Evolutionary conservation across 2,888 invertebrate genomes (phyloP).

Genomic region (Branchipolynoe longqiensis): DNA sequence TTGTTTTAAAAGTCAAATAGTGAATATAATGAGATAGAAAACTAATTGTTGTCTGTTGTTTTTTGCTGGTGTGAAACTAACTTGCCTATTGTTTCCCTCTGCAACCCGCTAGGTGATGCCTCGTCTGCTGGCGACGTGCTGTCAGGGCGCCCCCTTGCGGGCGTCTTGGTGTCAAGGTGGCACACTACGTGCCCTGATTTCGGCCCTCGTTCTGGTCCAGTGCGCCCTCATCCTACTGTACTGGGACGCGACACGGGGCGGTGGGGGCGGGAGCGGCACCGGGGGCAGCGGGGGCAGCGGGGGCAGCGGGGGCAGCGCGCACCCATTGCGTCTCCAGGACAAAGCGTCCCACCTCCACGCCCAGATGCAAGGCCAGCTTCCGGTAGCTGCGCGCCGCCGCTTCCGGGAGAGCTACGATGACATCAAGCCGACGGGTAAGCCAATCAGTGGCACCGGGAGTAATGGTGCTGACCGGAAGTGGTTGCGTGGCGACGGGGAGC

Average conservation of each 20-base stretch:
- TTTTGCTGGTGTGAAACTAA: no score
- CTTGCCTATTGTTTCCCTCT: no score
- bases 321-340: background rate
- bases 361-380: background rate
- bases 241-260: conserved; percentile 39
- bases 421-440: background rate
- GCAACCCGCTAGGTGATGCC: no score
- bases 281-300: no score
- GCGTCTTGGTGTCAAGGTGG: conserved; percentile 14
- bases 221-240: conserved; percentile 50
- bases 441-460: background rate
- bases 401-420: conserved; percentile 10
- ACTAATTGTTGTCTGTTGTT: no score
- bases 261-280: background rate
- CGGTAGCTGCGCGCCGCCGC: conserved; percentile 11
- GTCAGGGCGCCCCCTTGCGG: no score
- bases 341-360: conserved; percentile 38
- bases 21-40: no score
- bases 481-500: background rate
- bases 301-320: background rate
- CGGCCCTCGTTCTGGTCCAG: conserved; percentile 33
- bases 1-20: no score
- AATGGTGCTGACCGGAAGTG: background rate
- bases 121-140: no score
- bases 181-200: conserved; percentile 11